Percentiles rank a stretch among this genome's conserved stretches.
These are phyloP conservation scores for Peromyscus californicus DNA, from an alignment of 2,113 vertebrate genomes.

Conservation along the genomic window DNA sequence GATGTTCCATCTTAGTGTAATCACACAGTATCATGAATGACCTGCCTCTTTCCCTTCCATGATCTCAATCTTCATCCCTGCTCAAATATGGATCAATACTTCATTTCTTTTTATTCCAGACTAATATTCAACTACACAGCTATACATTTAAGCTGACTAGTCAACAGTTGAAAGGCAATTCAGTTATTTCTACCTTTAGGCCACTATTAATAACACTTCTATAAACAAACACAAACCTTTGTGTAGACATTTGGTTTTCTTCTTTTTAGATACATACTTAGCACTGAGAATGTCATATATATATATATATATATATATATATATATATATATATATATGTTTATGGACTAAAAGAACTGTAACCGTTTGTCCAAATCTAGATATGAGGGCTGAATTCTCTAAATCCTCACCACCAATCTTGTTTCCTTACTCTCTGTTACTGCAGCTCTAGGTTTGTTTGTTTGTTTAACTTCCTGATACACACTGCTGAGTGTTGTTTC, in stretches of 20 bases:
- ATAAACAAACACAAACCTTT: background rate
- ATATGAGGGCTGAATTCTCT: background rate
- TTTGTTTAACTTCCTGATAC: background rate
- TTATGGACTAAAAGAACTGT: background rate
- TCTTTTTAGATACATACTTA: background rate
- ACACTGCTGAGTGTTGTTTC: background rate
- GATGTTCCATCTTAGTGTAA: background rate
- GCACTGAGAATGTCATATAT: background rate
- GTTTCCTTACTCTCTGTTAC: background rate
- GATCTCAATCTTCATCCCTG: background rate
- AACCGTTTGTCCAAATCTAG: background rate
- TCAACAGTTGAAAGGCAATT: background rate
- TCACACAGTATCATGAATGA: background rate
- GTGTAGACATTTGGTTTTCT: background rate
- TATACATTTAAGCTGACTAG: background rate
- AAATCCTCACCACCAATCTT: background rate
- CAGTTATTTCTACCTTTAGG: background rate
- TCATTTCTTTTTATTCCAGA: background rate
- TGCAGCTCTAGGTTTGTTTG: background rate
- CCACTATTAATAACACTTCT: background rate
- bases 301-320: too few relatives aligned
- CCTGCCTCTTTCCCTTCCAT: background rate
- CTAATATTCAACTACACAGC: constrained; percentile 1
- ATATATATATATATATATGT: too few relatives aligned
- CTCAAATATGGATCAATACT: background rate